These are phyloP conservation scores for Lerema accius DNA, from an alignment of 1,140 invertebrate genomes.

Conservation along the genomic window DNA sequence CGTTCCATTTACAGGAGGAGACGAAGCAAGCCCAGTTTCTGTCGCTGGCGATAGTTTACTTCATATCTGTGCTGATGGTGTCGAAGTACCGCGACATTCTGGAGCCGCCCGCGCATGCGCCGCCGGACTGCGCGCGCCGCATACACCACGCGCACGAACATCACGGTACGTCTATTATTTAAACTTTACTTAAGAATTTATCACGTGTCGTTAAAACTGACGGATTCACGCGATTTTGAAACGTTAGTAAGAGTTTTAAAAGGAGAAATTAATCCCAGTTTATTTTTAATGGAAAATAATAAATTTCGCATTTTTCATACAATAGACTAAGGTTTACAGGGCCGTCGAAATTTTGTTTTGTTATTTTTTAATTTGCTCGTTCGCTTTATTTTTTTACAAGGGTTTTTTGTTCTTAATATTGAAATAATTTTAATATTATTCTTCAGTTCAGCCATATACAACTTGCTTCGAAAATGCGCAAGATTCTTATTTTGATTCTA, in stretches of 20 bases:
- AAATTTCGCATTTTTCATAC: not conserved
- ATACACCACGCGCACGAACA: constrained; percentile 67
- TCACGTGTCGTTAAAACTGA: not conserved
- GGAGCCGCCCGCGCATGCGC: constrained; percentile 92
- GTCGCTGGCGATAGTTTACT: constrained; percentile 99
- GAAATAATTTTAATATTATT: not conserved
- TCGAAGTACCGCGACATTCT: constrained; percentile 99
- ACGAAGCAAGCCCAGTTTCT: constrained; percentile 99
- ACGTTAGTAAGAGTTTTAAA: no score
- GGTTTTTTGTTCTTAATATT: not conserved
- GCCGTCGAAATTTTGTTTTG: constrained; percentile 12
- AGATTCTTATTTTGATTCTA: not conserved
- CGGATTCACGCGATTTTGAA: no score
- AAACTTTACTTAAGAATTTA: not conserved
- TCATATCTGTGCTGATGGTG: constrained; percentile 99
- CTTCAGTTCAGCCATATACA: constrained; percentile 12
- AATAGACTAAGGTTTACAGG: constrained; percentile 19
- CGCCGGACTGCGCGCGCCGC: constrained; percentile 63
- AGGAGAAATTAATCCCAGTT: not conserved
- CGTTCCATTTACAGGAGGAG: constrained; percentile 92
- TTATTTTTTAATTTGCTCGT: constrained; percentile 21
- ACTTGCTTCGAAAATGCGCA: not conserved
- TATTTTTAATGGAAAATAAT: not conserved
- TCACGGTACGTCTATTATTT: constrained; percentile 52
- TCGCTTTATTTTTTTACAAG: constrained; percentile 4